These are phyloP conservation scores for Suncus etruscus DNA, from an alignment of 2,113 vertebrate genomes.

Conservation along the genomic window DNA sequence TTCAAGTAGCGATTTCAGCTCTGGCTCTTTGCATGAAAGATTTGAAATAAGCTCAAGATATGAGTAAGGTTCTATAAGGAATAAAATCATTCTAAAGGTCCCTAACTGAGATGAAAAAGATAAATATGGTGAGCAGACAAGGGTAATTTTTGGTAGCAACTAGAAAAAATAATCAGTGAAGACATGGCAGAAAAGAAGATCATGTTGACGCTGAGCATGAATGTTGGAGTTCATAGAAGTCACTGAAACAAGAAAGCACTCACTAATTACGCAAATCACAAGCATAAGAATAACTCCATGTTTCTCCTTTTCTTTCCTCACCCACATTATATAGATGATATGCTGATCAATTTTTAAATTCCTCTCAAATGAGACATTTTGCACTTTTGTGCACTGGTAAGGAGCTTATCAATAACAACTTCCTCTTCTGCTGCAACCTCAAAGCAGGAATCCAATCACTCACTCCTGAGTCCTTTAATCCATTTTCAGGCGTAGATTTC, in stretches of 20 bases:
- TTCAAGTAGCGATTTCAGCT: not conserved
- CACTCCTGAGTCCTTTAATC: not conserved
- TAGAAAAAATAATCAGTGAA: not conserved
- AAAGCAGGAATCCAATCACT: not conserved
- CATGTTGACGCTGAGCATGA: not conserved
- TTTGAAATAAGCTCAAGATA: not conserved
- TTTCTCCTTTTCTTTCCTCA: not conserved
- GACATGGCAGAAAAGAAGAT: not conserved
- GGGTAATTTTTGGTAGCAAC: not conserved
- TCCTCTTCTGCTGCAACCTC: not conserved
- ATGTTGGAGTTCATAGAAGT: not conserved
- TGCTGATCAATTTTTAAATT: not conserved
- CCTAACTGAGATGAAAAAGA: not conserved
- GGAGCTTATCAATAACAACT: not conserved
- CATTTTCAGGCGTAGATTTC: not conserved
- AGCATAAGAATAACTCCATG: not conserved
- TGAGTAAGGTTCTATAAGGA: not conserved
- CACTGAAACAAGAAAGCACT: not conserved
- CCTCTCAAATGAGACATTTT: not conserved
- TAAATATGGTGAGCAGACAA: not conserved
- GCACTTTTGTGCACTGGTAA: not conserved
- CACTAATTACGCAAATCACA: not conserved
- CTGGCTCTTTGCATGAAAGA: not conserved
- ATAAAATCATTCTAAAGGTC: not conserved
- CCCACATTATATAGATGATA: accelerated